Evolutionary conservation across 2,113 vertebrate genomes (phyloP).

Genomic region (Ammospiza nelsoni): DNA sequence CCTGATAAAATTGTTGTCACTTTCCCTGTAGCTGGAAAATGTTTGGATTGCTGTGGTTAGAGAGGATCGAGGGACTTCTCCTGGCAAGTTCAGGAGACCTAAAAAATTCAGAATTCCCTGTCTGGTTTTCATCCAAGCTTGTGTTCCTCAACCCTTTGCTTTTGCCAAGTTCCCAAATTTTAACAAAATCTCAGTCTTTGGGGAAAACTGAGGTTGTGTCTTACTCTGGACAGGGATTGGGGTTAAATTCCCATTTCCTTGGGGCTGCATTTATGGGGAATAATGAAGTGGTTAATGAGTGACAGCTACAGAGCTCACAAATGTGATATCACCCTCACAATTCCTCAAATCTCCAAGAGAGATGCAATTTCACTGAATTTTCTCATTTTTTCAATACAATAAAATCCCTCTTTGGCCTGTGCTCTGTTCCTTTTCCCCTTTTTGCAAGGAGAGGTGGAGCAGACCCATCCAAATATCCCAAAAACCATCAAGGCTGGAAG

Average conservation of each 20-base stretch:
- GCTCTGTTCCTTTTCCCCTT: slow-evolving; percentile 22
- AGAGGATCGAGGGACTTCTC: neutral
- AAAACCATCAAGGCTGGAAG: neutral
- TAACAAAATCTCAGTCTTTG: neutral
- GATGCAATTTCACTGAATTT: slow-evolving; percentile 61
- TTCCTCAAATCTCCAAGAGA: slow-evolving; percentile 54
- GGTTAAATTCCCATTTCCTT: neutral
- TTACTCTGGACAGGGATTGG: neutral
- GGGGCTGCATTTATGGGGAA: neutral
- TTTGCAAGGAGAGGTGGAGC: neutral
- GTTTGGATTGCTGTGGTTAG: neutral
- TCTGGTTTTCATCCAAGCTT: neutral
- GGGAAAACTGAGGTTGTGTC: neutral
- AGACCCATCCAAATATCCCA: neutral
- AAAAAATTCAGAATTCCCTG: neutral
- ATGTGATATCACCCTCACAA: neutral
- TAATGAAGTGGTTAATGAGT: neutral
- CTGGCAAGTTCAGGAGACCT: neutral
- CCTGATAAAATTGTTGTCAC: neutral
- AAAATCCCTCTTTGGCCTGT: slow-evolving; percentile 56
- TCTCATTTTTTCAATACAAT: slow-evolving; percentile 55
- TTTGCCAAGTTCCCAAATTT: neutral
- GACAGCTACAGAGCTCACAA: neutral
- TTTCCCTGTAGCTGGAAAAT: neutral
- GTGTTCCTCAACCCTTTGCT: neutral